These are phyloP conservation scores for Saccopteryx leptura DNA, from an alignment of 2,113 vertebrate species.

Conservation along the genomic window DNA sequence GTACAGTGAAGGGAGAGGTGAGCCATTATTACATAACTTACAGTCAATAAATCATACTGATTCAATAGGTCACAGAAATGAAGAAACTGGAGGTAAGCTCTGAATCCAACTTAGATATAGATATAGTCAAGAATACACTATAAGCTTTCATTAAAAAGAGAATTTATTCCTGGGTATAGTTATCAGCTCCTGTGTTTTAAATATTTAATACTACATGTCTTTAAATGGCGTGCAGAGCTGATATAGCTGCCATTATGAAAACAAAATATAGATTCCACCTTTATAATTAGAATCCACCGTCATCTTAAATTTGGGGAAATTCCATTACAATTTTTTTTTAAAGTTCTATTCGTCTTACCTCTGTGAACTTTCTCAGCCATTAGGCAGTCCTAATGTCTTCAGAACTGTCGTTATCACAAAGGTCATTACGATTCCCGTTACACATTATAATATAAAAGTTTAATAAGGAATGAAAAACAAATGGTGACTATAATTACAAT, in stretches of 20 bases:
- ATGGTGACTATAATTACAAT: conserved; percentile 18
- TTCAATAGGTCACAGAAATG: neutral
- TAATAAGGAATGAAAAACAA: conserved; percentile 22
- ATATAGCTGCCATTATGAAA: neutral
- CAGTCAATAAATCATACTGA: conserved; percentile 15
- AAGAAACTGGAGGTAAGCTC: neutral
- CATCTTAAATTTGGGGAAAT: conserved; percentile 30
- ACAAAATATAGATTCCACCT: neutral
- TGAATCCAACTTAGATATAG: conserved; percentile 35
- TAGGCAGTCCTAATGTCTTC: neutral
- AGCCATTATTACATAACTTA: neutral
- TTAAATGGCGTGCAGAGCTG: neutral
- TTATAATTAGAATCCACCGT: conserved; percentile 6
- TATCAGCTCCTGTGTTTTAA: conserved; percentile 37
- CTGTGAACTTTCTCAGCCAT: conserved; percentile 17
- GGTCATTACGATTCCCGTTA: neutral
- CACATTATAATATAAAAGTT: conserved; percentile 25
- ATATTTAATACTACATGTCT: conserved; percentile 16
- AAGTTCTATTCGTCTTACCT: conserved; percentile 35
- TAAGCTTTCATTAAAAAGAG: conserved; percentile 54
- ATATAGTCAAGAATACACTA: neutral
- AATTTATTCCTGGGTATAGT: neutral
- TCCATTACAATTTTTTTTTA: conserved; percentile 25
- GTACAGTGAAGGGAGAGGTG: neutral
- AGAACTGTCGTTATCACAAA: conserved; percentile 5